Evolutionary conservation across 2,113 vertebrate genomes (phyloP).

Genomic region (Cettia cetti): DNA sequence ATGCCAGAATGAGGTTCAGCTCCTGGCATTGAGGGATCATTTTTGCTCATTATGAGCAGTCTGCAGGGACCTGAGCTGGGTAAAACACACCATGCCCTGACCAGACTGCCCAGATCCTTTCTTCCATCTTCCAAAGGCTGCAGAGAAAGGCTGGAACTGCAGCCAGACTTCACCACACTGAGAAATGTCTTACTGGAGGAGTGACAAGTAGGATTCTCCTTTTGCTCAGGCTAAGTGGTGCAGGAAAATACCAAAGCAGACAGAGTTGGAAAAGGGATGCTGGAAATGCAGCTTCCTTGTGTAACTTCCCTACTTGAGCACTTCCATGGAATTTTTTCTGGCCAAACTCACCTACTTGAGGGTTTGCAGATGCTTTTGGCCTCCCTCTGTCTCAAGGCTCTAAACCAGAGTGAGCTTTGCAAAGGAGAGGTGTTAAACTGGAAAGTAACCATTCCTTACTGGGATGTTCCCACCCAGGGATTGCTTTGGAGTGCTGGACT

Average conservation of each 20-base stretch:
- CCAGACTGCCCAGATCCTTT: neutral
- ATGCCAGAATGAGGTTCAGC: neutral
- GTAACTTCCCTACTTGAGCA: neutral
- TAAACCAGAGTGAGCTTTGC: neutral
- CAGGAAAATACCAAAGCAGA: neutral
- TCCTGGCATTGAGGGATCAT: neutral
- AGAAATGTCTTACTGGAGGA: neutral
- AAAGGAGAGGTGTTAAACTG: neutral
- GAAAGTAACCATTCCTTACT: fast-evolving
- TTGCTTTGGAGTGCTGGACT: slow-evolving; percentile 96
- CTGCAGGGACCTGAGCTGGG: neutral
- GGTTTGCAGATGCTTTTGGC: neutral
- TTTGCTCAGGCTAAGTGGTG: neutral
- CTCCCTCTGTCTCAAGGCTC: neutral
- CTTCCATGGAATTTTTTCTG: neutral
- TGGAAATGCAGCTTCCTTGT: neutral
- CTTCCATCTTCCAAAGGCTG: neutral
- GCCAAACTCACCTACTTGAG: fast-evolving
- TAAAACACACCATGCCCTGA: neutral
- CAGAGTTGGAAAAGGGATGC: neutral
- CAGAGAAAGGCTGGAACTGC: neutral
- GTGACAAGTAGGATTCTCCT: neutral
- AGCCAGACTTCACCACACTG: neutral
- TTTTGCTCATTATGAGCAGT: neutral
- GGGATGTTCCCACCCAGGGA: slow-evolving; percentile 71